phyloP scores from a whole-genome alignment of 2,113 vertebrate species.

The Ceyx margarethae region DNA sequence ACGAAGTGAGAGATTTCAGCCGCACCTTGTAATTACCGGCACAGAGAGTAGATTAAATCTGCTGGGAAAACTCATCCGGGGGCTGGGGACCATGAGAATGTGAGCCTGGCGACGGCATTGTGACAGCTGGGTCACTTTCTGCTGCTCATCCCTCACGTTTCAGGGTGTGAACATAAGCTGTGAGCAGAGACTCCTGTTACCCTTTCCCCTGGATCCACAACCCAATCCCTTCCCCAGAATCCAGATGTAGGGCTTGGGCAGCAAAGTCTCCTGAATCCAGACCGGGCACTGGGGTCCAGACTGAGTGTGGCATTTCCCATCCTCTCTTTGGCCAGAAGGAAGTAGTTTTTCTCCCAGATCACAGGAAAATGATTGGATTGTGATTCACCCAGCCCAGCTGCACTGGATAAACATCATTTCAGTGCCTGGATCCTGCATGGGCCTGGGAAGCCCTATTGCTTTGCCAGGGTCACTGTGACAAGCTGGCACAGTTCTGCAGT shows the following conservation, averaged over 20 bases:
- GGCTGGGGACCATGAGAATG: accelerated
- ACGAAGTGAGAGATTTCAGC: not conserved
- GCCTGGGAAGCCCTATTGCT: not conserved
- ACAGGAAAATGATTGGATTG: not conserved
- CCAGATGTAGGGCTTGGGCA: accelerated
- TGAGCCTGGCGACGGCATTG: not conserved
- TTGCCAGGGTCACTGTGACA: not conserved
- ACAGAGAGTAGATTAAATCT: not conserved
- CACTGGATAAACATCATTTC: not conserved
- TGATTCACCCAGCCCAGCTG: not conserved
- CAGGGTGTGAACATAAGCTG: not conserved
- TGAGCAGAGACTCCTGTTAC: not conserved
- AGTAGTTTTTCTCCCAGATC: not conserved
- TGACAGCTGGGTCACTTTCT: not conserved
- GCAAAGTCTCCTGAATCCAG: not conserved
- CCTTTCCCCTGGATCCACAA: no score
- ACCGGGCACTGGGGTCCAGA: not conserved
- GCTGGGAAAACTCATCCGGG: not conserved
- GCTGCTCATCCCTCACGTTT: not conserved
- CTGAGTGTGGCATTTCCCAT: not conserved
- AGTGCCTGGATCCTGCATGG: not conserved
- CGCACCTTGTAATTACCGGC: not conserved
- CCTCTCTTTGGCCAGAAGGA: not conserved
- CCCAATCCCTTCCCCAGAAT: not conserved
- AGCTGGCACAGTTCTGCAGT: not conserved